Base-by-base conservation (phyloP, 2,797 vertebrate genomes). In the Hyperoplus immaculatus region DNA sequence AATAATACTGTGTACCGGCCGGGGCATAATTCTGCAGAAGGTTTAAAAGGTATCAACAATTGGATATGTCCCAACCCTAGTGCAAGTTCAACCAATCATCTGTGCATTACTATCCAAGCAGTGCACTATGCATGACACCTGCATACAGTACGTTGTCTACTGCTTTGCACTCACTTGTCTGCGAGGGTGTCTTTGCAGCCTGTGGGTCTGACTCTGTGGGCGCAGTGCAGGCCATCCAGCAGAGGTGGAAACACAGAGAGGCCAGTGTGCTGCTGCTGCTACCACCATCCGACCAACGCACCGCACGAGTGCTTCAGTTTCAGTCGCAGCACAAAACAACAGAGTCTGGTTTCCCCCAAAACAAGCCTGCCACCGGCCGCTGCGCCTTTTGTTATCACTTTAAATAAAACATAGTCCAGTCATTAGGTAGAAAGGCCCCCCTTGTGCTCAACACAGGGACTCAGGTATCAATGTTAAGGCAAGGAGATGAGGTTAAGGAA, bases 361-460 rank as follows among this genome's bases (percentile, higher is more conserved):
- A 69, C 89, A 55, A 71, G 71, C 41, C 18, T 38, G 62, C 90
- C 64, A 91, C 87, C 29, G 86, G 88, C n/a, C 78, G 51, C 63
- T 79, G 55, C 60, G 77, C 69, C 92, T 94, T 94, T 96, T 92
- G 87, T 88, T 67, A 82, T 85, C 81, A 85, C 79, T 92, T 88
- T 94, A 90, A 95, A 97, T 96, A 94, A 95, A 96, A 95, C 94
- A 93, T 94, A 66, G 84, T 15, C n/a, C 81, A 67, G 89, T 90
- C 87, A 94, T 92, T 91, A 92, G 79, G 69, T 39, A 89, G 87
- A 92, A 82, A 93, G 84, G 80, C 59, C 67, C 58, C 72, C 70
- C 63, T 29, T 51, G 70, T 95, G 88, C 88, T 95, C 95, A 92
- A 95, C 95, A 94, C 77, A 95, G 75, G 41, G 60, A 36, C 29